Evolutionary conservation across 2,797 vertebrate genomes (phyloP).

Genomic region (Alca torda): DNA sequence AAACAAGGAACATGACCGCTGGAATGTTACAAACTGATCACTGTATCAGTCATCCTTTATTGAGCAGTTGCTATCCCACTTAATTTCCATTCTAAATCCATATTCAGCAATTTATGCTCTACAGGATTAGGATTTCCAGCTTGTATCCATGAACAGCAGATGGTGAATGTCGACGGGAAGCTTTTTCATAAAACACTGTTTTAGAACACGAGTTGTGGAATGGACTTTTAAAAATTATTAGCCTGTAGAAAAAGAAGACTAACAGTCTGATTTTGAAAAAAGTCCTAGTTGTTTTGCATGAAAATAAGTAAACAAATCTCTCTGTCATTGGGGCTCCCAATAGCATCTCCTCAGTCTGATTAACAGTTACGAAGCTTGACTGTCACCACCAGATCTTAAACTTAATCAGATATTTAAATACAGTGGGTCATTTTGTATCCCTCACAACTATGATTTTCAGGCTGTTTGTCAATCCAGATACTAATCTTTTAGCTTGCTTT

Average conservation of each 20-base stretch:
- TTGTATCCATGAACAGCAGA: conserved; percentile 26
- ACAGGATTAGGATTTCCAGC: conserved; percentile 11
- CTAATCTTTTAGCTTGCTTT: neutral
- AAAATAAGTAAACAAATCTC: neutral
- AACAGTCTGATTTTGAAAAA: neutral
- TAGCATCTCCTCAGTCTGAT: neutral
- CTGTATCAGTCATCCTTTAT: neutral
- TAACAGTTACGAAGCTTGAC: neutral
- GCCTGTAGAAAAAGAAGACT: neutral
- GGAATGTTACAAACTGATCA: neutral
- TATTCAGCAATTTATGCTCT: conserved; percentile 21
- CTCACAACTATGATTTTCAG: neutral
- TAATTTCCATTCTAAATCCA: conserved; percentile 28
- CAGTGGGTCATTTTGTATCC: neutral
- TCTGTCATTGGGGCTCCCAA: neutral
- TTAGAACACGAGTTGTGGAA: neutral
- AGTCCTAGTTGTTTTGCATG: neutral
- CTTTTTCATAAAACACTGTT: conserved; percentile 4
- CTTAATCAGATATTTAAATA: neutral
- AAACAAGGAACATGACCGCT: neutral
- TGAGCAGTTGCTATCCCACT: neutral
- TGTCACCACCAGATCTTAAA: neutral
- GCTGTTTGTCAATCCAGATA: neutral
- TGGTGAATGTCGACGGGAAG: neutral
- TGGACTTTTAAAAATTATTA: neutral